A percentile compares a stretch with the other conserved stretches of the same genome.
phyloP scores from a whole-genome alignment of 2,888 invertebrate genomes.

The Acrocera orbiculus region DNA sequence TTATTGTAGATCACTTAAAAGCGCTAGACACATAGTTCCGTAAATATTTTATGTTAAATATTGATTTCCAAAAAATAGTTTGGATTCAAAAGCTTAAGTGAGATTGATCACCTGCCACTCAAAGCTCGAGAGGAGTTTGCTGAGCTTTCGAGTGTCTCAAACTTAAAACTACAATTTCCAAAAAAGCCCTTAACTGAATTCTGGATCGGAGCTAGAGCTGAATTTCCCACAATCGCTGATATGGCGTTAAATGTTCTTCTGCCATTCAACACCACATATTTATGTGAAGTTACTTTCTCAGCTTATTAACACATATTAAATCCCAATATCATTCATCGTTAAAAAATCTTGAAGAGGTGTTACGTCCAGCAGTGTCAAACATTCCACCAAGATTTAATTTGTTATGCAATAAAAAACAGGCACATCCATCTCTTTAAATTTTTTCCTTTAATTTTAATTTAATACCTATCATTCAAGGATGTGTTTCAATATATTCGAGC shows the following conservation, averaged over 20 bases:
- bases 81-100: background rate
- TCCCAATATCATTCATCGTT: too few species aligned
- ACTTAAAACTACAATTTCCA: background rate
- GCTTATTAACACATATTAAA: too few species aligned
- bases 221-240: conserved; percentile 1
- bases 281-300: too few species aligned
- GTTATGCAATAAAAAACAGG: too few species aligned
- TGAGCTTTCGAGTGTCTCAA: background rate
- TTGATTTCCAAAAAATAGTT: conserved; percentile 1
- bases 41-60: conserved; percentile 1
- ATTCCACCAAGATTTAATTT: too few species aligned
- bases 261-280: too few species aligned
- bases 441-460: too few species aligned
- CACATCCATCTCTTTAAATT: too few species aligned
- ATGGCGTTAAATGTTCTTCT: background rate
- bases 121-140: conserved; percentile 1
- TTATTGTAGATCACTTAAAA: conserved; percentile 3
- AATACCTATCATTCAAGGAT: too few species aligned
- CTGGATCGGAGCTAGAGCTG: conserved; percentile 1
- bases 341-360: too few species aligned
- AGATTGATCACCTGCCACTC: background rate
- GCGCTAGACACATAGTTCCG: conserved; percentile 1
- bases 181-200: conserved; percentile 1
- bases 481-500: too few species aligned
- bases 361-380: too few species aligned